Percentiles rank a stretch among this genome's conserved stretches.
These are phyloP conservation scores for Coranthus polyacanthus DNA, from an alignment of 2,797 vertebrate genomes.

Conservation along the genomic window DNA sequence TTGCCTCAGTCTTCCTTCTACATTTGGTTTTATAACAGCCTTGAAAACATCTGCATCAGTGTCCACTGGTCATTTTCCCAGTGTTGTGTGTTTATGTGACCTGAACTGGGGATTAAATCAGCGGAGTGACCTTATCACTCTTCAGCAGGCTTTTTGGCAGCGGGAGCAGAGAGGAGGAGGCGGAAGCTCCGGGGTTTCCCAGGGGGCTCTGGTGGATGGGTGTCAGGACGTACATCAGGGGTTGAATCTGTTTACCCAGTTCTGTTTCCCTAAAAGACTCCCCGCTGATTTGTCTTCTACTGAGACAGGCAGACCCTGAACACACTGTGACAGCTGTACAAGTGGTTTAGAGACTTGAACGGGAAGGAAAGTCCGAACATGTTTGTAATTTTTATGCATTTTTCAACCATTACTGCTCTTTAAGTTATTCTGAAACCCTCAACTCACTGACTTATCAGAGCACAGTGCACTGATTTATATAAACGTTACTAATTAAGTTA, in stretches of 20 bases:
- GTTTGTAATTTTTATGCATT: not conserved
- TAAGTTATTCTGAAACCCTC: not conserved
- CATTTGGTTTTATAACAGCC: constrained; percentile 10
- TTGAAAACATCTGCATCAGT: not conserved
- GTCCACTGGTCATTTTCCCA: constrained; percentile 40
- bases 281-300: constrained; percentile 36
- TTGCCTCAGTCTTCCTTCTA: not conserved
- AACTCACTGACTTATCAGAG: not conserved
- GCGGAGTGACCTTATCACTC: constrained; percentile 61
- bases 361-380: constrained; percentile 1
- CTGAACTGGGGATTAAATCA: constrained; percentile 59
- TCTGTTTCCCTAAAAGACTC: constrained; percentile 59
- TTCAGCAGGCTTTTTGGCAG: constrained; percentile 68
- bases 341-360: not conserved
- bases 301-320: constrained; percentile 17
- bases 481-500: no score
- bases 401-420: not conserved
- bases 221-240: constrained; percentile 48
- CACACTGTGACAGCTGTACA: constrained; percentile 17
- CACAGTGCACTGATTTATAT: not conserved
- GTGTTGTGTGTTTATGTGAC: constrained; percentile 67
- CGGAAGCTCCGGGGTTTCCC: constrained; percentile 29
- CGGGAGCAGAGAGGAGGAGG: constrained; percentile 22
- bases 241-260: constrained; percentile 66
- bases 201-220: constrained; percentile 43